Evolutionary conservation across 92 coral and sea anemone genomes (phyloP).

Genomic region (Phenganax marumi): DNA sequence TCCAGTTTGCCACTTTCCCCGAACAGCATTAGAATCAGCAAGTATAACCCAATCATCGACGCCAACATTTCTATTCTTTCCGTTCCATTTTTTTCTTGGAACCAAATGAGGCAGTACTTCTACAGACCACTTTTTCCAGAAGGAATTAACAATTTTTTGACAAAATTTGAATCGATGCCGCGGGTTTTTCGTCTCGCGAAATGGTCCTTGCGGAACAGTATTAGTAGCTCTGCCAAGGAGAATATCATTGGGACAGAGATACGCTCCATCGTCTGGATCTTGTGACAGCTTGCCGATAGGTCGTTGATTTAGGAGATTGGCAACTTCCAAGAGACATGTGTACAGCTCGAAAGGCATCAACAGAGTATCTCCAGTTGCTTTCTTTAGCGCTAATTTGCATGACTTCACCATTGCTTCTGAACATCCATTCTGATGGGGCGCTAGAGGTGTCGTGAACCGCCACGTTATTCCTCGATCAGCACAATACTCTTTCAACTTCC

Average conservation of each 20-base stretch:
- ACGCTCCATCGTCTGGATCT: constrained; percentile 34
- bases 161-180: constrained; percentile 49
- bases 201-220: constrained; percentile 56
- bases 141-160: constrained; percentile 51
- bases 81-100: constrained; percentile 1
- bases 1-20: constrained; percentile 50
- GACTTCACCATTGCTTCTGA: background rate
- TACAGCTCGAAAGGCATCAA: constrained; percentile 54
- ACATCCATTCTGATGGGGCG: too few relatives aligned
- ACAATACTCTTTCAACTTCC: too few relatives aligned
- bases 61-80: constrained; percentile 24
- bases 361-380: constrained; percentile 42
- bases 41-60: constrained; percentile 45
- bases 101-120: constrained; percentile 49
- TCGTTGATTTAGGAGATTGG: constrained; percentile 57
- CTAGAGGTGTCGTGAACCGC: too few relatives aligned
- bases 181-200: constrained; percentile 50
- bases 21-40: too few relatives aligned
- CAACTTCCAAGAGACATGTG: constrained; percentile 26
- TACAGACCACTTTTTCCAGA: constrained; percentile 57
- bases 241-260: too few relatives aligned
- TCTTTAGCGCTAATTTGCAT: background rate
- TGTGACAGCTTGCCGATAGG: constrained; percentile 61
- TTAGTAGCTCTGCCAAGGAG: constrained; percentile 11
- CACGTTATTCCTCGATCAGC: too few relatives aligned